phyloP scores from a whole-genome alignment of 2,888 invertebrate genomes.

The Brachypalpus laphriformis region DNA sequence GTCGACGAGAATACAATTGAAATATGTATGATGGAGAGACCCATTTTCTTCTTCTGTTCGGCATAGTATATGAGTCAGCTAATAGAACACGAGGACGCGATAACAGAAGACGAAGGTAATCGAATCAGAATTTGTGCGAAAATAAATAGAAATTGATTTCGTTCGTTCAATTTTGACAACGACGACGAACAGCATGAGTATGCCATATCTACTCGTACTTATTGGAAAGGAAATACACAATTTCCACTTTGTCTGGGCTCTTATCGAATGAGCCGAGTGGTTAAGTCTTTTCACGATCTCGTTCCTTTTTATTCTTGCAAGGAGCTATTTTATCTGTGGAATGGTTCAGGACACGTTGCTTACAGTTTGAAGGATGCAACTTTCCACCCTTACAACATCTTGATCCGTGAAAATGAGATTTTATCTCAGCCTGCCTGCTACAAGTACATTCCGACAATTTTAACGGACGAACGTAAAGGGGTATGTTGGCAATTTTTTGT shows the following conservation, averaged over 20 bases:
- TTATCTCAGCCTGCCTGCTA: too few species aligned
- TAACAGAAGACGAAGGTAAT: constrained; percentile 32
- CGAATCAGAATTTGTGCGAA: constrained; percentile 54
- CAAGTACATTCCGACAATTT: too few species aligned
- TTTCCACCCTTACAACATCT: too few species aligned
- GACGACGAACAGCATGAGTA: neutral
- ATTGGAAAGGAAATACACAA: neutral
- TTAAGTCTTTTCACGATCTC: neutral
- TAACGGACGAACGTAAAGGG: too few species aligned
- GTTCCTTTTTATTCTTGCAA: too few species aligned
- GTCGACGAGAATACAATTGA: constrained; percentile 36
- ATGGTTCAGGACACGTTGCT: too few species aligned
- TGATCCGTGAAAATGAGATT: too few species aligned
- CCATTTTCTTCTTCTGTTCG: constrained; percentile 7
- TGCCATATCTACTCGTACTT: neutral
- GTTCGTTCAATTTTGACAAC: constrained; percentile 21
- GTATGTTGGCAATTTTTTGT: too few species aligned
- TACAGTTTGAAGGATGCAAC: too few species aligned
- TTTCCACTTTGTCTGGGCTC: neutral
- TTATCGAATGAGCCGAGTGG: neutral
- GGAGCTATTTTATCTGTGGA: too few species aligned
- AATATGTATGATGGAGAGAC: constrained; percentile 1
- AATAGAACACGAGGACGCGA: constrained; percentile 15
- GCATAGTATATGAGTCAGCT: constrained; percentile 7
- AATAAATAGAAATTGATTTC: constrained; percentile 66